Base-by-base conservation (phyloP, 2,113 vertebrate genomes). In the Coregonus clupeaformis region DNA sequence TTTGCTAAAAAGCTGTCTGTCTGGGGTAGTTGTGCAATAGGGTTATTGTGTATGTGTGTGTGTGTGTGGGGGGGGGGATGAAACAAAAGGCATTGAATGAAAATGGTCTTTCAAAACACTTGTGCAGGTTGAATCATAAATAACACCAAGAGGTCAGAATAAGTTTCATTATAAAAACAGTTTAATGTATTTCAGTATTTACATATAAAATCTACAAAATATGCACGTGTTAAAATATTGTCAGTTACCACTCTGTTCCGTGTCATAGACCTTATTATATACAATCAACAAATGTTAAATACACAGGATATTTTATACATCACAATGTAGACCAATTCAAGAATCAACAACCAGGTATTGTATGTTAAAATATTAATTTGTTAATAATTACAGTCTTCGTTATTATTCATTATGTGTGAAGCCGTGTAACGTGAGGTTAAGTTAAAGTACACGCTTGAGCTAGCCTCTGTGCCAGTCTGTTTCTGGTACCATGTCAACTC, bases 131-230 rank as follows among this genome's bases (percentile, higher is more conserved):
- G 9, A 42, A 42, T 42, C 9, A 12, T 42, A 60, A 60, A n/a
- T 22, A 52, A 52, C 49, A 24, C 18, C 7, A 60, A 22, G 57
- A 60, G n/a, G 5, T 60, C 57, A 60, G 57, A 7, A 60, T 30
- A 76, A 63, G 27, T 82, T 85, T 88, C 55, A 77, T 82, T 88
- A 90, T 83, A 90, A 92, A 52, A 93, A 91, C 27, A 55, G 78
- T 93, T 93, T 93, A 93, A 91, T 93, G 81, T 79, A 83, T 75
- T 87, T 62, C 75, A 85, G 69, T 91, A 91, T 91, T 88, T 91
- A 92, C 91, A 92, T 87, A 91, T 88, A 84, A 93, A 93, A 93
- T 92, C 90, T 94, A 92, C 87, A 94, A 93, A 92, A 92, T 91
- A 87, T 86, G 84, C 86, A 90, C 85, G 89, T 85, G 85, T 87